A percentile compares a stretch with the other conserved stretches of the same genome.
These are phyloP conservation scores for Thermophis baileyi DNA, from an alignment of 2,113 vertebrate species.

Conservation along the genomic window DNA sequence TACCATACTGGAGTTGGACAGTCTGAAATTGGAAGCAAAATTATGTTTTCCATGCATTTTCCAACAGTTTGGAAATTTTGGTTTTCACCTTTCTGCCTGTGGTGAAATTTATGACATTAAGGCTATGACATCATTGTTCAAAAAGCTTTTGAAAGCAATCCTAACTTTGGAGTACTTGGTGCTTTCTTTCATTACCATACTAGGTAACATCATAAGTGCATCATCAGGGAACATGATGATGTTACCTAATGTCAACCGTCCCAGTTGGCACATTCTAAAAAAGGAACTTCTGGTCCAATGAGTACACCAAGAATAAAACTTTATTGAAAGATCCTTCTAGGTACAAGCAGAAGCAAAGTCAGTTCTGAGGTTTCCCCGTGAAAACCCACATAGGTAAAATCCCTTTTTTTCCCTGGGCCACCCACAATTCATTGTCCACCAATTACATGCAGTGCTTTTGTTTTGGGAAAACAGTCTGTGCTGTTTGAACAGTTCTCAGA, in stretches of 20 bases:
- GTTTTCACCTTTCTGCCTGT: background rate
- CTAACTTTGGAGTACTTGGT: background rate
- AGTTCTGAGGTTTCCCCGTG: too few relatives aligned
- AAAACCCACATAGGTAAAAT: too few relatives aligned
- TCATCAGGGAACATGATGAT: background rate
- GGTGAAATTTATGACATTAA: background rate
- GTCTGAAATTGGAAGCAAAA: background rate
- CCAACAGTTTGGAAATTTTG: background rate
- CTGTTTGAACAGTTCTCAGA: too few relatives aligned
- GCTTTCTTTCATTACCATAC: background rate
- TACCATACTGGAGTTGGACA: background rate
- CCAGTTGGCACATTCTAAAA: too few relatives aligned
- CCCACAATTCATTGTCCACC: too few relatives aligned
- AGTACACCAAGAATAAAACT: too few relatives aligned
- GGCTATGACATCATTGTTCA: background rate
- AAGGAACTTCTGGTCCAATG: too few relatives aligned
- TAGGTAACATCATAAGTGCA: background rate
- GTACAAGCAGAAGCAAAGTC: too few relatives aligned
- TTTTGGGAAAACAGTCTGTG: too few relatives aligned
- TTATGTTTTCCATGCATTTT: background rate
- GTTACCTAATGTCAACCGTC: background rate
- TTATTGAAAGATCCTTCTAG: too few relatives aligned
- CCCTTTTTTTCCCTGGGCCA: too few relatives aligned
- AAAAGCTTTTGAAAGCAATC: background rate
- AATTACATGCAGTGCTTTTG: too few relatives aligned